Conservation (phyloP, 92 coral and sea anemone species). For the Chrysogorgia sp. region DNA sequence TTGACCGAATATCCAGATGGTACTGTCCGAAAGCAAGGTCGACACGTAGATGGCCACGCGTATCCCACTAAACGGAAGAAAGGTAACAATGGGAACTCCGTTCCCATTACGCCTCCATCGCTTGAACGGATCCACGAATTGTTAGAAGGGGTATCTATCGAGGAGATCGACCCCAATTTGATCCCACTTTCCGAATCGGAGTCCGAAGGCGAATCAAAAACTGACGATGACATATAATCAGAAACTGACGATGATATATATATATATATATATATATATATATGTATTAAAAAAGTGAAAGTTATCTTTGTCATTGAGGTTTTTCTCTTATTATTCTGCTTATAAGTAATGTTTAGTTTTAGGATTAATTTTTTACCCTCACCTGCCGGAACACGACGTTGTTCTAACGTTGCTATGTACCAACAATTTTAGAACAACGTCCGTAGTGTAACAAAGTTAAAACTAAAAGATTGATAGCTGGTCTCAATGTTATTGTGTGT, state of each 20-base stretch:
- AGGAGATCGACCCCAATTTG: constrained; percentile 29
- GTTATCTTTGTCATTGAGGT: not conserved
- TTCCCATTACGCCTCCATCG: constrained; percentile 15
- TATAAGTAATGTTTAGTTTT: not conserved
- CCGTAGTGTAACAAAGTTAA: too few relatives aligned
- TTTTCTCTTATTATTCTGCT: not conserved
- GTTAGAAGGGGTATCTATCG: constrained; percentile 13
- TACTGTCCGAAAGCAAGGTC: constrained; percentile 28
- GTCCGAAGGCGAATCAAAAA: constrained; percentile 2
- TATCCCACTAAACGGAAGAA: constrained; percentile 31
- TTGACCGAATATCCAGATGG: constrained; percentile 31
- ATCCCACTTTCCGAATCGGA: not conserved
- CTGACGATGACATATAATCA: constrained; percentile 10
- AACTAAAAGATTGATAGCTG: too few relatives aligned
- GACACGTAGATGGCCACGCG: constrained; percentile 27
- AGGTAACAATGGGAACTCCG: constrained; percentile 3
- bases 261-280: too few relatives aligned
- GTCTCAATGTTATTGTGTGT: too few relatives aligned
- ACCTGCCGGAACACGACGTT: too few relatives aligned
- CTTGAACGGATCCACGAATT: constrained; percentile 32
- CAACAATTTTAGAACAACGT: too few relatives aligned
- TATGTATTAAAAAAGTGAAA: not conserved
- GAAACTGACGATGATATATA: constrained; percentile 14
- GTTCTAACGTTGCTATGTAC: too few relatives aligned
- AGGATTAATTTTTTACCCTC: too few relatives aligned